phyloP scores from a whole-genome alignment of 2,113 vertebrate genomes.

The Hemiprocne comata region DNA sequence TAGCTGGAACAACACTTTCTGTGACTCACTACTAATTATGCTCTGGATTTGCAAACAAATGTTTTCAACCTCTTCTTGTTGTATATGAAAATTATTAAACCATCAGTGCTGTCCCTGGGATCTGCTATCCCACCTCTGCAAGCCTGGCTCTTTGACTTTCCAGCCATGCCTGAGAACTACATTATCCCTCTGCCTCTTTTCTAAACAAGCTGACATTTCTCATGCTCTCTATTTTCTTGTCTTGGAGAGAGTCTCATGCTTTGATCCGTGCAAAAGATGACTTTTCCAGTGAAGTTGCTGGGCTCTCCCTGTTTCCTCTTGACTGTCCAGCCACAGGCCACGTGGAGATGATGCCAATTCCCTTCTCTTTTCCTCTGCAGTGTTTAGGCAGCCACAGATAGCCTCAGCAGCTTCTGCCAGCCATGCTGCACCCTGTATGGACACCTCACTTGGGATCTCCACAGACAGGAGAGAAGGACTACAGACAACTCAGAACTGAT shows the following conservation, averaged over 20 bases:
- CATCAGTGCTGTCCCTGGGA: not conserved
- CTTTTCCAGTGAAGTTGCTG: not conserved
- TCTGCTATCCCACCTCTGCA: not conserved
- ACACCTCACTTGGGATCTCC: fast-evolving
- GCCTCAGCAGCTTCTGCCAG: not conserved
- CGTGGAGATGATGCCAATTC: not conserved
- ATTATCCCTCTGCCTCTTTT: not conserved
- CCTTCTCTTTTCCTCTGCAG: not conserved
- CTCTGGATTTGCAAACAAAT: not conserved
- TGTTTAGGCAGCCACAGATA: not conserved
- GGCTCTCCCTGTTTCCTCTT: not conserved
- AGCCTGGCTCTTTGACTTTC: not conserved
- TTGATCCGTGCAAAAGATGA: not conserved
- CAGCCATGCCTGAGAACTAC: not conserved
- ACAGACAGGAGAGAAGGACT: not conserved
- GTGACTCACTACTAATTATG: conserved; percentile 2
- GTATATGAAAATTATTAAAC: not conserved
- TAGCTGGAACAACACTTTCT: not conserved
- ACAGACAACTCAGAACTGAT: not conserved
- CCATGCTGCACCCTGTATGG: not conserved
- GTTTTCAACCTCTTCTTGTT: conserved; percentile 1
- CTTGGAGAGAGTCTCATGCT: not conserved
- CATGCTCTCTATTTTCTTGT: not conserved
- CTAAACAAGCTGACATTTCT: not conserved
- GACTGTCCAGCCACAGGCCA: not conserved